phyloP scores from a whole-genome alignment of 2,888 invertebrate genomes.

The Pheosia gnoma region DNA sequence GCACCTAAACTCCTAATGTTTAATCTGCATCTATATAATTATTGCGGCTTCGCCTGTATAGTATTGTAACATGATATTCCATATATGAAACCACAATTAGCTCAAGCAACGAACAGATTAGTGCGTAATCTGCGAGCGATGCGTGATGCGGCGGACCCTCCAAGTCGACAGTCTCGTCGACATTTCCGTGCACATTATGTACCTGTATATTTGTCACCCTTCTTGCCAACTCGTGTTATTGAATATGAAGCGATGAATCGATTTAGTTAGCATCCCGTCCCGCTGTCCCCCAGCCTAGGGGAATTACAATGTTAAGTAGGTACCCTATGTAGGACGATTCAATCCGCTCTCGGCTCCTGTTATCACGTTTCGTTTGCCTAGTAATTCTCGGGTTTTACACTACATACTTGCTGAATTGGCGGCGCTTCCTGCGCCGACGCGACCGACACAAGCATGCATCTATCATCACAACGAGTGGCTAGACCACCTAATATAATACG shows the following conservation, averaged over 20 bases:
- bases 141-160: background rate
- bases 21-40: too few relatives aligned
- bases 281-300: background rate
- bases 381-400: background rate
- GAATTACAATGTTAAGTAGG: background rate
- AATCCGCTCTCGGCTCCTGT: background rate
- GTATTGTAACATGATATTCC: background rate
- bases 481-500: too few relatives aligned
- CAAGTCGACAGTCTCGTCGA: too few relatives aligned
- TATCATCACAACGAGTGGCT: too few relatives aligned
- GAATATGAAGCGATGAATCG: background rate
- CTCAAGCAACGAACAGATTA: background rate
- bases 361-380: background rate
- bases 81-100: background rate
- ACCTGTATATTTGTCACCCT: too few relatives aligned
- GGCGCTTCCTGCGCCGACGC: conserved; percentile 7
- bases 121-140: background rate
- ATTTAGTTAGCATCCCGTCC: background rate
- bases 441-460: background rate
- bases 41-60: background rate
- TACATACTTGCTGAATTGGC: background rate
- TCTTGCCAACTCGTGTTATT: too few relatives aligned
- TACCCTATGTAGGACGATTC: background rate
- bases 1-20: too few relatives aligned
- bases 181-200: background rate